Conservation (phyloP, 2,113 vertebrate genomes). For the Petrocephalus microphthalmus region DNA sequence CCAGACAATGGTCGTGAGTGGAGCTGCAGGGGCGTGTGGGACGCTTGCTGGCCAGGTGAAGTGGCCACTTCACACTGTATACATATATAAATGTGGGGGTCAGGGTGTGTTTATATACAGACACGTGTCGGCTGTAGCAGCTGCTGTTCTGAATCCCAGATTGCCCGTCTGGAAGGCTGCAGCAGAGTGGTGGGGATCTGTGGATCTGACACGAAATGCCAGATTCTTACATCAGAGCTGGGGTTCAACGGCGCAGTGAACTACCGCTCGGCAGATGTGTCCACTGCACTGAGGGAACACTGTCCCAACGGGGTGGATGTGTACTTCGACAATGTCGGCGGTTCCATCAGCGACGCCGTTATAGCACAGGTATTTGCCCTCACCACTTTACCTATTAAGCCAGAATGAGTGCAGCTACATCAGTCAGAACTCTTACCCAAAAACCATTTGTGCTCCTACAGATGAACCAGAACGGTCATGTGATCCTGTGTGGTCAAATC, state of each 20-base stretch:
- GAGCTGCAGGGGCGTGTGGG: constrained; percentile 88
- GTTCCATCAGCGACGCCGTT: constrained; percentile 77
- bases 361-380: constrained; percentile 61
- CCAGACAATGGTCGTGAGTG: constrained; percentile 91
- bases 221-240: constrained; percentile 71
- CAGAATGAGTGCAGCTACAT: neutral
- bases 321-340: constrained; percentile 96
- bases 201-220: constrained; percentile 82
- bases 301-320: constrained; percentile 82
- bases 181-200: constrained; percentile 83
- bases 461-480: constrained; percentile 82
- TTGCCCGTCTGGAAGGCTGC: constrained; percentile 81
- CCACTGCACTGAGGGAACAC: constrained; percentile 59
- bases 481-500: constrained; percentile 92
- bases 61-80: neutral
- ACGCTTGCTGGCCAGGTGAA: constrained; percentile 87
- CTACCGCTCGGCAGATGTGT: constrained; percentile 71
- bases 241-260: constrained; percentile 82
- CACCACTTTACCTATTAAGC: neutral
- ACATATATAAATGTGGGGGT: too few relatives aligned
- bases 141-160: constrained; percentile 49
- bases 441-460: constrained; percentile 24
- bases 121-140: neutral
- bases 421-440: neutral
- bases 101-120: too few relatives aligned